Conservation (phyloP, 2,113 vertebrate genomes). For the Illadopsis cleaveri region DNA sequence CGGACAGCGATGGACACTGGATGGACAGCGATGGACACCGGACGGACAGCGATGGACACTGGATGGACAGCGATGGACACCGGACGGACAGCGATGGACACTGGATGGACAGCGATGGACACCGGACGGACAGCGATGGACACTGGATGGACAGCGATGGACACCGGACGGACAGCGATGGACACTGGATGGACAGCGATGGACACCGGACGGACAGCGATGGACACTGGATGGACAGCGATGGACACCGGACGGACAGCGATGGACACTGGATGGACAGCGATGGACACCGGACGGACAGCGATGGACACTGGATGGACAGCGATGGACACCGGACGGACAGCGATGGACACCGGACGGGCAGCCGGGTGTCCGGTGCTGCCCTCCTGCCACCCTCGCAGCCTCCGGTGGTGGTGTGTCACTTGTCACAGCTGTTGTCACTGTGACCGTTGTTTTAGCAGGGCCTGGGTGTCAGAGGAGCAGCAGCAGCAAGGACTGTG, state of each 20-base stretch:
- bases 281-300: background rate
- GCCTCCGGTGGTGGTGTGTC: background rate
- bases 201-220: background rate
- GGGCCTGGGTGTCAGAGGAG: slow-evolving; percentile 37
- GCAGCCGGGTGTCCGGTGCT: accelerated
- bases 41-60: background rate
- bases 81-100: background rate
- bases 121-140: too few species aligned
- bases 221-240: background rate
- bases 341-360: background rate
- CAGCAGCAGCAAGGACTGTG: slow-evolving; percentile 64
- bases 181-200: background rate
- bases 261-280: background rate
- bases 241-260: background rate
- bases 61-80: background rate
- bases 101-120: background rate
- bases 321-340: background rate
- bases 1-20: too few species aligned
- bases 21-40: background rate
- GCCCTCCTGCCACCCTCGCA: background rate
- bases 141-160: too few species aligned
- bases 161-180: background rate
- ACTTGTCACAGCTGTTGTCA: background rate
- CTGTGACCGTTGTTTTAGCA: background rate
- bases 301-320: accelerated